Evolutionary conservation across 2,113 vertebrate genomes (phyloP), one percentile per base, ranked within the genome.

Genomic region (Caranx melampygus): DNA sequence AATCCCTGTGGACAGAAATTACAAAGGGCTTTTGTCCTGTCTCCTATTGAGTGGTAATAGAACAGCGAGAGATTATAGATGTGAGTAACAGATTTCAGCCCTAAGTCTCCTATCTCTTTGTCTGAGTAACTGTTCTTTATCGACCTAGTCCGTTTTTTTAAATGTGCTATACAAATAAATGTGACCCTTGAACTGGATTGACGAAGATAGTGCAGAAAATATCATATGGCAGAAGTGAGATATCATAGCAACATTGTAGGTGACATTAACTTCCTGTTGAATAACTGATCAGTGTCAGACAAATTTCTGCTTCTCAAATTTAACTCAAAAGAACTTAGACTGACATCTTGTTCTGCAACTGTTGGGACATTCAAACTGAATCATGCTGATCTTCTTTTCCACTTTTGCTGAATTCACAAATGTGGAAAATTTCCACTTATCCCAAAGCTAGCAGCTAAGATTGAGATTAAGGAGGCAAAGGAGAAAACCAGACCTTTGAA

Each of bases 1-100:
- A 76, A 77, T 82, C 79, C 82, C 72, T 49, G 64, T 4, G 33
- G 79, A 60, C 71, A 61, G 26, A 79, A 82, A 75, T 68, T 61
- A 87, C 79, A 87, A 75, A 75, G 70, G 70, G 72, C 52, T 81
- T 69, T 81, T 79, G 83, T 87, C 80, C 69, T n/a, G 55, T 72
- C 61, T 3, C 55, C 60, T 55, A 44, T 78, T 79, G 21, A 44
- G 51, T 83, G 73, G 74, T 81, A 81, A 87, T 70, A 62, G 80
- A 86, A 69, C 80, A 81, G 81, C 65, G 47, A 62, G 71, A 81
- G 85, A 83, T 89, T 79, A 86, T 77, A 90, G 80, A 90, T 86
- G 82, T 71, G 82, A 78, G 66, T 44, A 74, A 78, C 59, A 75
- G 82, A 89, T 85, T 79, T 69, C 26, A 51, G 78, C 59, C 71